These are phyloP conservation scores for Montipora capricornis DNA, from an alignment of 64 coral and sea anemone genomes.

Conservation along the genomic window DNA sequence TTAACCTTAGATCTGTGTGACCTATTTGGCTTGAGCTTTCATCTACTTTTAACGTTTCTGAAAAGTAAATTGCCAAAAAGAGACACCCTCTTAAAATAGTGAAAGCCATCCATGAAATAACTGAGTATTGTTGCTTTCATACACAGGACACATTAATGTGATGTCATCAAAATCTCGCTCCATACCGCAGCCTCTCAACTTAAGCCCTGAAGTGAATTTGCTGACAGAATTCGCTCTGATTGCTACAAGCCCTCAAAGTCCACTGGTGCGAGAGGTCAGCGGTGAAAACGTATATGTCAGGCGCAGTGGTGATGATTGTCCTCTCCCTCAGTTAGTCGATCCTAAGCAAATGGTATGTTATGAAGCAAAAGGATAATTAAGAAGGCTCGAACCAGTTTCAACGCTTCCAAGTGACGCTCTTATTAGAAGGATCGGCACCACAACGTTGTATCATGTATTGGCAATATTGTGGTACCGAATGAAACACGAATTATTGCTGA, in stretches of 20 bases:
- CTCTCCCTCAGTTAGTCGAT: conserved; percentile 27
- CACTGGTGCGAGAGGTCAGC: conserved; percentile 77
- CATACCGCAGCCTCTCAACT: conserved; percentile 54
- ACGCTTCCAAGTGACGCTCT: too few relatives aligned
- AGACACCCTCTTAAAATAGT: too few relatives aligned
- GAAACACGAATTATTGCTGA: too few relatives aligned
- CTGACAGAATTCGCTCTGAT: conserved; percentile 88
- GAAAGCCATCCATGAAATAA: too few relatives aligned
- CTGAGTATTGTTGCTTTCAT: not conserved
- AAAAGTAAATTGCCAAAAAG: too few relatives aligned
- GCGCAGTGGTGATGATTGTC: conserved; percentile 6
- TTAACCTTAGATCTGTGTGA: too few relatives aligned
- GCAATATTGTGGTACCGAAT: too few relatives aligned
- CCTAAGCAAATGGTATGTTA: conserved; percentile 47
- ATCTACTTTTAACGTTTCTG: too few relatives aligned
- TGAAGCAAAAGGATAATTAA: not conserved
- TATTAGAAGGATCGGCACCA: too few relatives aligned
- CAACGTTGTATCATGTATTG: too few relatives aligned
- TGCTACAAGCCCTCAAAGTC: conserved; percentile 92
- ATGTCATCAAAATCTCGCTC: conserved; percentile 5
- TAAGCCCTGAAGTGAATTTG: conserved; percentile 57
- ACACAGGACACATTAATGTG: not conserved
- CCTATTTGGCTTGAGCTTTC: too few relatives aligned
- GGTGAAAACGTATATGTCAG: conserved; percentile 43
- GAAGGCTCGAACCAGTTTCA: not conserved